Base-by-base conservation (phyloP, 2,113 vertebrate species). In the Dromaius novaehollandiae region DNA sequence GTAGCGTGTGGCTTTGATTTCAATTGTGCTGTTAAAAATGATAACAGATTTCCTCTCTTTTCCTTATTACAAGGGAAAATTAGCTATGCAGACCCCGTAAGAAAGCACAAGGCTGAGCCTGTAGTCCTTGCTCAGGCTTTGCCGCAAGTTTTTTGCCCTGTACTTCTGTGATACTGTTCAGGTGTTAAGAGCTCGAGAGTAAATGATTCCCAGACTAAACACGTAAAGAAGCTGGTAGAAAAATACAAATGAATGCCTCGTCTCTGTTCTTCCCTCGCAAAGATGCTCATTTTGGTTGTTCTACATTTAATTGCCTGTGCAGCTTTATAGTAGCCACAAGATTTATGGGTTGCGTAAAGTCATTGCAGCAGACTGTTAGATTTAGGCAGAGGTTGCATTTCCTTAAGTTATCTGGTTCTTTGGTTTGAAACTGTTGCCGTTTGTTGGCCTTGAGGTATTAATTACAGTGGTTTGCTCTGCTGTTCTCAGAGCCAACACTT, bases 1-100 rank as follows among this genome's bases (percentile, higher is more conserved):
- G 76, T n/a, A 79, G 78, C 38, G 63, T 17, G 1, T 93, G 95
- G 90, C 82, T 92, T 95, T 82, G 48, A 82, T 86, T 90, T 87
- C 71, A 64, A 51, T 11, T 11, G 1, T 56, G 88, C 44, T 34
- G 18, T 82, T 53, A 46, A 36, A 88, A 91, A 77, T 74, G 50
- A 30, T 42, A 93, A 28, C 82, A 60, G 36, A 74, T 88, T 87
- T 85, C 81, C 66, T 60, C 55, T 86, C 40, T 90, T 34, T 75
- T 89, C 19, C 61, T 86, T 51, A 77, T 91, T 82, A 22, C 48
- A 10, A 7, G 50, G 79, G 26, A 77, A 78, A 90, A 74, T 89
- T 22, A 64, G 46, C 76, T 70, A 32, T 70, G 76, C 55, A n/a
- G 61, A 42, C 7, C 14, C 3, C 26, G 11, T 7, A 19, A 89